Base-by-base conservation (phyloP, 1,140 invertebrate species). In the Zophobas morio region DNA sequence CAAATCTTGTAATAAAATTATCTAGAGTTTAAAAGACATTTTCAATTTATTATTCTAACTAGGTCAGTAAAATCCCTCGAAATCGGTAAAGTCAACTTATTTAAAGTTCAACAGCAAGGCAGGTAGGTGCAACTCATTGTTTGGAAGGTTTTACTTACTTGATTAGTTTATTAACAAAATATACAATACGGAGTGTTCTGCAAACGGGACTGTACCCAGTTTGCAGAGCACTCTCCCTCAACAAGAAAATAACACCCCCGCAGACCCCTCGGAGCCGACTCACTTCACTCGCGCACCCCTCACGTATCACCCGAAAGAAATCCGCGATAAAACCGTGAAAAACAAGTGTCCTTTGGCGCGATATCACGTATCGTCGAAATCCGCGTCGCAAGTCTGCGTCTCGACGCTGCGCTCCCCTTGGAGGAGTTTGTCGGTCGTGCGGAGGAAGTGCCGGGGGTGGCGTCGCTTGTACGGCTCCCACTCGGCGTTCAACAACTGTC, bases 401-500 rank as follows among this genome's bases (percentile, higher is more conserved):
- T 40, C 79, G 63, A 78, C 63, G 73, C 75, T 51, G 42, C 49
- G 39, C 47, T 70, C 70, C 54, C 42, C 42, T 6, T 57, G n/a
- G n/a, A 74, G 32, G 32, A 47, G 49, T 40, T 78, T 77, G 37
- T 77, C 46, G 6, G 78, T 76, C 5, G 84, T 85, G 57, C 81
- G 79, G 70, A 85, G 57, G 71, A 82, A 83, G 37, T 86, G 86
- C 84, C 88, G 89, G 81, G 89, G 89, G 85, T 88, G 87, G 80
- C 90, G 86, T 82, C 89, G 85, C 77, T 87, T 87, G 82, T 90
- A 90, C 40, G 89, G 89, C 83, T 90, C 89, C 89, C 89, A 90
- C 84, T 89, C 85, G 80, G 80, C 84, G 78, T 81, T 85, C 84
- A 86, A 85, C 83, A 83, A 77, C 70, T 89, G 91, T 94, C 92